These are phyloP conservation scores for Metallyticus violacea DNA, from an alignment of 2,888 invertebrate genomes.

Conservation along the genomic window DNA sequence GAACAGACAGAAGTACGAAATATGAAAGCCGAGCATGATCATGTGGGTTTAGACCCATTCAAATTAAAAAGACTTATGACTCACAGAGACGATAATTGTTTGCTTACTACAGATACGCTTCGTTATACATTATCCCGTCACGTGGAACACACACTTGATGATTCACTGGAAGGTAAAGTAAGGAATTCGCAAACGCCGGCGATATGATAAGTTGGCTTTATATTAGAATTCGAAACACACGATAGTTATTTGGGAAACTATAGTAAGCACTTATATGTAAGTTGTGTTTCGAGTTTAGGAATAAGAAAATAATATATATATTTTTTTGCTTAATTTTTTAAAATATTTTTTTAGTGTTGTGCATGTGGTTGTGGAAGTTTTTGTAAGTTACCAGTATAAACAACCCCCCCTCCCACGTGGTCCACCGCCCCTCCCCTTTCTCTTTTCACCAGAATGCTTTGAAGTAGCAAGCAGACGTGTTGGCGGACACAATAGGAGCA, in stretches of 20 bases:
- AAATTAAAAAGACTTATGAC: not conserved
- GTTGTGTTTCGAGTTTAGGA: too few relatives aligned
- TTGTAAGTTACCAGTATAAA: not conserved
- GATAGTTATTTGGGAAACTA: too few relatives aligned
- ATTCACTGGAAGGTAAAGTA: not conserved
- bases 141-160: not conserved
- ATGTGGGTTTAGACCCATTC: not conserved
- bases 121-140: not conserved
- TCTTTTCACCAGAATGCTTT: not conserved
- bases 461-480: too few relatives aligned
- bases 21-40: conserved; percentile 8
- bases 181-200: not conserved
- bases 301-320: too few relatives aligned
- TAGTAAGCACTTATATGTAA: too few relatives aligned
- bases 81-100: not conserved
- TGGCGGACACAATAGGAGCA: not conserved
- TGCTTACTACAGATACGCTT: not conserved
- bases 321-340: too few relatives aligned
- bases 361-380: not conserved
- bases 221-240: too few relatives aligned
- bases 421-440: not conserved
- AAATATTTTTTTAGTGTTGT: not conserved
- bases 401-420: not conserved
- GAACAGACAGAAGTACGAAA: not conserved
- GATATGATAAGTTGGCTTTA: too few relatives aligned